Percentiles rank a stretch among this genome's conserved stretches.
Conservation (phyloP, 2,113 vertebrate species). For the Petrocephalus zakoni region DNA sequence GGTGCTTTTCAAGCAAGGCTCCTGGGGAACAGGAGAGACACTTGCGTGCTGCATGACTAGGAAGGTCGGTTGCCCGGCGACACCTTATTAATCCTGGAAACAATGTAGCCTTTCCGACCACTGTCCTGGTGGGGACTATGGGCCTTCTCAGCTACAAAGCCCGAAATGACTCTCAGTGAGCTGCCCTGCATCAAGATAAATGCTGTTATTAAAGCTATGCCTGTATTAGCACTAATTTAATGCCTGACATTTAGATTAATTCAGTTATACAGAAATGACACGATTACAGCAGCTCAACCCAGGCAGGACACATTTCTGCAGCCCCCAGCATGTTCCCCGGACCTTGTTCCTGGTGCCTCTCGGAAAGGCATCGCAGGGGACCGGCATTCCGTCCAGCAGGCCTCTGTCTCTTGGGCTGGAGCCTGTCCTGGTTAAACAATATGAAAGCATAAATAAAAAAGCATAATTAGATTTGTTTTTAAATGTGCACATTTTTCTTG, state of each 20-base stretch:
- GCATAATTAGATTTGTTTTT: not conserved
- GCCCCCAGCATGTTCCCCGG: not conserved
- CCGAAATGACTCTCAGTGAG: not conserved
- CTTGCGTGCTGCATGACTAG: not conserved
- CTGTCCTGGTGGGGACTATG: not conserved
- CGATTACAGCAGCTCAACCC: not conserved
- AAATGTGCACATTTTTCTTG: not conserved
- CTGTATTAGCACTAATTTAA: not conserved
- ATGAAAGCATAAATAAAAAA: not conserved
- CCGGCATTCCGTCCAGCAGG: not conserved
- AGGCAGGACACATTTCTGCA: not conserved
- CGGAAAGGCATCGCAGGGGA: not conserved
- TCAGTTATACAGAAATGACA: not conserved
- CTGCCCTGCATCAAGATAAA: not conserved
- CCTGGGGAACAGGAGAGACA: not conserved
- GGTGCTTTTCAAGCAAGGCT: not conserved
- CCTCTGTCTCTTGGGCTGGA: not conserved
- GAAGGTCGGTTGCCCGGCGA: not conserved
- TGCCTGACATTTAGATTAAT: not conserved
- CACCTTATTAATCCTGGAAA: not conserved
- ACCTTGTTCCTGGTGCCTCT: not conserved
- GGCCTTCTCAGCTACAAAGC: not conserved
- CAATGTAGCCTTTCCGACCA: not conserved
- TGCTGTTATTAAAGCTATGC: no score
- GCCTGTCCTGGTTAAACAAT: not conserved